Evolutionary conservation across 2,888 invertebrate species (phyloP).

Genomic region (Entomobrya multifasciata): DNA sequence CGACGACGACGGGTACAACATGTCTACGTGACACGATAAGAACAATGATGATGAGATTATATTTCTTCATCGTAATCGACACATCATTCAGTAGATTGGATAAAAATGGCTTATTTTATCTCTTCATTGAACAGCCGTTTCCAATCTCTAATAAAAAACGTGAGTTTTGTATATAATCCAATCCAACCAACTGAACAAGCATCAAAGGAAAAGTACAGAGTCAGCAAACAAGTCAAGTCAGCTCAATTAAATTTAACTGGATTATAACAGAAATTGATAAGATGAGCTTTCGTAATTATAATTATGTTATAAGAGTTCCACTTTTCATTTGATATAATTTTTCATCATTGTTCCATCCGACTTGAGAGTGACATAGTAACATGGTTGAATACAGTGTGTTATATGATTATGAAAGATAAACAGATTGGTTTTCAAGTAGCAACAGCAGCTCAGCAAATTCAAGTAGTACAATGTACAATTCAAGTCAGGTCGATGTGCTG

Average conservation of each 20-base stretch:
- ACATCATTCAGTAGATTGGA: too few relatives aligned
- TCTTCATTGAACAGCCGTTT: too few relatives aligned
- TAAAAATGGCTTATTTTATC: too few relatives aligned
- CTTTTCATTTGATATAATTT: background rate
- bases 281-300: too few relatives aligned
- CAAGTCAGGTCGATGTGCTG: background rate
- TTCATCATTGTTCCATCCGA: constrained; percentile 15
- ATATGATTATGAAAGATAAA: too few relatives aligned
- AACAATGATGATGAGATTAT: constrained; percentile 5
- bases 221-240: background rate
- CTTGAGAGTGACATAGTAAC: background rate
- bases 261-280: background rate
- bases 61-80: background rate
- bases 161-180: too few relatives aligned
- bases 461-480: too few relatives aligned
- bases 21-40: constrained; percentile 22
- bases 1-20: background rate
- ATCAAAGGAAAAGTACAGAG: constrained; percentile 31
- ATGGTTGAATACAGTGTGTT: too few relatives aligned
- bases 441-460: background rate
- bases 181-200: background rate
- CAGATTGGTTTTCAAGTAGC: too few relatives aligned
- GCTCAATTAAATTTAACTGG: constrained; percentile 17
- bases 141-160: too few relatives aligned
- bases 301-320: background rate